Evolutionary conservation across 2,888 invertebrate genomes (phyloP).

Genomic region (Zaprionus obscuricornis): DNA sequence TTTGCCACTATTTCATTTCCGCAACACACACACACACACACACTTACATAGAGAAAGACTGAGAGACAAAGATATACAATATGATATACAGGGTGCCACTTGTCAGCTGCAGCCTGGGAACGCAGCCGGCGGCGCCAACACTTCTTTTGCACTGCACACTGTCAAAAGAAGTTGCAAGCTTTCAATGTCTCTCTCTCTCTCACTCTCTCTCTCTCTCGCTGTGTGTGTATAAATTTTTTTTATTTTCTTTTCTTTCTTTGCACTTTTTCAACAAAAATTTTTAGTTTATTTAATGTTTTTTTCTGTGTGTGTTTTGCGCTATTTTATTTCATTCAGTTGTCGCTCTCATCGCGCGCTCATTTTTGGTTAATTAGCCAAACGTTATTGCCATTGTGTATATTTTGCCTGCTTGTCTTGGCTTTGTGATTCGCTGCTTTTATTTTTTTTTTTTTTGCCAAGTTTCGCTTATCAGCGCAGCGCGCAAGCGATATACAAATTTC

Average conservation of each 20-base stretch:
- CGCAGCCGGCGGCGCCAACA: too few species aligned
- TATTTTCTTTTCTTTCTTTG: too few species aligned
- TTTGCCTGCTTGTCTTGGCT: conserved; percentile 37
- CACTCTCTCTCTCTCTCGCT: too few species aligned
- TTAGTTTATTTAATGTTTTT: conserved; percentile 6
- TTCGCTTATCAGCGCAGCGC: conserved; percentile 55
- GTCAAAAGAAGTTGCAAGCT: too few species aligned
- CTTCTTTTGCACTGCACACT: too few species aligned
- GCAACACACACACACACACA: conserved; percentile 22
- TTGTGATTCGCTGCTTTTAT: conserved; percentile 26
- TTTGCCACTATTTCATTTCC: conserved; percentile 57
- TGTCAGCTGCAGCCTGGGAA: background rate
- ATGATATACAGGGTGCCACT: too few species aligned
- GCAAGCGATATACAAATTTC: conserved; percentile 57
- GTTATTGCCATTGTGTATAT: conserved; percentile 70
- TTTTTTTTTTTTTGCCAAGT: conserved; percentile 15
- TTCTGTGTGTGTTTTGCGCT: conserved; percentile 15
- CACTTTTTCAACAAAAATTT: conserved; percentile 40
- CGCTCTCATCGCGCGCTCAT: conserved; percentile 42
- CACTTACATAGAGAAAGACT: background rate
- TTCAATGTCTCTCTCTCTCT: too few species aligned
- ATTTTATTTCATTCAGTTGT: conserved; percentile 54
- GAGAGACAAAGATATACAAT: too few species aligned
- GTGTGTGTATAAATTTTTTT: too few species aligned
- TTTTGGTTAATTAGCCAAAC: conserved; percentile 67